Evolutionary conservation across 2,113 vertebrate genomes (phyloP).

Genomic region (Antechinus flavipes): DNA sequence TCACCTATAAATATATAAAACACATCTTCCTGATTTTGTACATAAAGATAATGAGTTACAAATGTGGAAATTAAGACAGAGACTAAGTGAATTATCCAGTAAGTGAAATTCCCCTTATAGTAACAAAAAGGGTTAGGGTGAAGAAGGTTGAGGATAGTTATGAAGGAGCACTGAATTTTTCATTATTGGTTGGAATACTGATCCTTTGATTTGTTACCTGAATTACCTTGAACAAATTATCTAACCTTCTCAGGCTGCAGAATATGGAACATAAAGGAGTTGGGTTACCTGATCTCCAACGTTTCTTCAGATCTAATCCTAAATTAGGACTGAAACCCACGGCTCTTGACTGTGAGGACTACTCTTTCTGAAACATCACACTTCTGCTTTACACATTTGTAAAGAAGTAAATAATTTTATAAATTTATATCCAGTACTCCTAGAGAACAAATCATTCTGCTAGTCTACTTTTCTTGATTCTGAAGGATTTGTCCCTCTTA

Average conservation of each 20-base stretch:
- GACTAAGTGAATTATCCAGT: background rate
- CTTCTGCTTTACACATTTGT: background rate
- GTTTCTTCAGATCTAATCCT: background rate
- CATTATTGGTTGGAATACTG: background rate
- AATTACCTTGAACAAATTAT: background rate
- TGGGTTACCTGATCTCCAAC: background rate
- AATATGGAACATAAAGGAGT: background rate
- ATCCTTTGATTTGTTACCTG: background rate
- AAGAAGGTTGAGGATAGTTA: background rate
- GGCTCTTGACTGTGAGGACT: background rate
- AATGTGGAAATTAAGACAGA: background rate
- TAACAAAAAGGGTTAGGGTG: background rate
- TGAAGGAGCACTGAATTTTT: background rate
- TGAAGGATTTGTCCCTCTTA: constrained; percentile 27
- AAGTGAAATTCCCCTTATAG: background rate
- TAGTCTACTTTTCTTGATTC: constrained; percentile 39
- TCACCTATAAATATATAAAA: background rate
- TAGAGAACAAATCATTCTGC: constrained; percentile 39
- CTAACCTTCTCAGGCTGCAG: background rate
- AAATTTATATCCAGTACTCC: background rate
- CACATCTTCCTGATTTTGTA: background rate
- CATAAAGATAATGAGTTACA: background rate
- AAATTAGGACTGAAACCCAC: background rate
- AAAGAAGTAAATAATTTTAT: background rate
- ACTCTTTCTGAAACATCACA: background rate